Percentiles rank a stretch among this genome's conserved stretches.
Conservation (phyloP, 2,797 vertebrate genomes). For the Remorina albescens region DNA sequence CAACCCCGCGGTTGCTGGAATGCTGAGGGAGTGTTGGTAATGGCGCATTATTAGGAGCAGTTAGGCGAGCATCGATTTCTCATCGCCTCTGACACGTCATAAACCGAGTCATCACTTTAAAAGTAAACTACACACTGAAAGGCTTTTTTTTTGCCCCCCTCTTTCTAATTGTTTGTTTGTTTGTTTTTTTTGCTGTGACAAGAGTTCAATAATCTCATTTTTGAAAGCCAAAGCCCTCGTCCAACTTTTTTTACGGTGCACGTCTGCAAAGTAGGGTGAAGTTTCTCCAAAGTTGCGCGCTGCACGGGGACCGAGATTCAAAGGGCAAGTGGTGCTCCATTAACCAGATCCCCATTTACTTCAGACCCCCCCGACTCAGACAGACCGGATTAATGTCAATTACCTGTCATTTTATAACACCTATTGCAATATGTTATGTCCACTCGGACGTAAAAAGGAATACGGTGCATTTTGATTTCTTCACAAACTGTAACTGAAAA, state of each 20-base stretch:
- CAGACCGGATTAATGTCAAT: conserved; percentile 82
- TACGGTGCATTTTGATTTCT: neutral
- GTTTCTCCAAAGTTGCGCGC: conserved; percentile 72
- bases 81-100: conserved; percentile 17
- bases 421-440: conserved; percentile 63
- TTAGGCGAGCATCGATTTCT: conserved; percentile 43
- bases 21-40: conserved; percentile 7
- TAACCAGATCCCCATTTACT: conserved; percentile 79
- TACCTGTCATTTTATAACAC: conserved; percentile 79
- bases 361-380: conserved; percentile 73
- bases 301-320: conserved; percentile 77
- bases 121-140: conserved; percentile 1
- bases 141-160: neutral
- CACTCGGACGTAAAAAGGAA: conserved; percentile 17
- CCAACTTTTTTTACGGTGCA: conserved; percentile 42
- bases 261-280: conserved; percentile 50
- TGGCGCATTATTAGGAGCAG: conserved; percentile 42
- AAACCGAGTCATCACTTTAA: conserved; percentile 61
- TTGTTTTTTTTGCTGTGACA: neutral
- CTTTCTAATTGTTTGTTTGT: too few species aligned
- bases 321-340: conserved; percentile 84
- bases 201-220: neutral
- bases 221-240: too few species aligned
- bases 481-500: too few species aligned
- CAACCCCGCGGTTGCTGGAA: conserved; percentile 32